These are phyloP conservation scores for Brachionus angularis DNA, from an alignment of 1,140 invertebrate genomes.

Conservation along the genomic window DNA sequence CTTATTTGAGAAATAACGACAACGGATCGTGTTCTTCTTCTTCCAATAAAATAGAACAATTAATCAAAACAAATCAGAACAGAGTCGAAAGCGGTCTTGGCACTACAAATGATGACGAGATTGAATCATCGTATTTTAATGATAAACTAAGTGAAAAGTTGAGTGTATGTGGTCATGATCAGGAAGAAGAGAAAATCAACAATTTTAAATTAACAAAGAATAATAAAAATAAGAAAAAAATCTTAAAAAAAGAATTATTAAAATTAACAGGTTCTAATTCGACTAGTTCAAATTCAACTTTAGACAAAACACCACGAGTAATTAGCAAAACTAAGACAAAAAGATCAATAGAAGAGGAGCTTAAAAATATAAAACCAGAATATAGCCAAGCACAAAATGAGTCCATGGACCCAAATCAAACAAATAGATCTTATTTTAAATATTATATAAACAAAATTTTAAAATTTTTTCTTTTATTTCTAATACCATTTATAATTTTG, in stretches of 20 bases:
- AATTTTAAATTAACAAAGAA: too few relatives aligned
- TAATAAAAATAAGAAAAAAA: background rate
- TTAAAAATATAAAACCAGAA: conserved; percentile 8
- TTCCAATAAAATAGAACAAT: conserved; percentile 4
- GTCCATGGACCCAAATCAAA: background rate
- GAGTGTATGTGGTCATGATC: too few relatives aligned
- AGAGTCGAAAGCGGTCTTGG: conserved; percentile 7
- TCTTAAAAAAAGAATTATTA: too few relatives aligned
- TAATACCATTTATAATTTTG: conserved; percentile 8
- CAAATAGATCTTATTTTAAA: background rate
- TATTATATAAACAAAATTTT: conserved; percentile 6
- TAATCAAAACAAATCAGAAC: conserved; percentile 12
- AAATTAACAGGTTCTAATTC: too few relatives aligned
- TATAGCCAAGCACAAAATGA: background rate
- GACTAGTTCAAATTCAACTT: too few relatives aligned
- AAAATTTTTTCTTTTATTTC: conserved; percentile 24
- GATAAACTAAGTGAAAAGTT: conserved; percentile 13
- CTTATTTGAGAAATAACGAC: conserved; percentile 14
- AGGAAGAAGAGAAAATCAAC: background rate
- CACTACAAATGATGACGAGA: conserved; percentile 17
- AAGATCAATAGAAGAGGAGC: too few relatives aligned
- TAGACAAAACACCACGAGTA: too few relatives aligned
- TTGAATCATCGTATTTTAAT: background rate
- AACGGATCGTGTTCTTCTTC: background rate
- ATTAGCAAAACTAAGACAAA: too few relatives aligned